Conservation (phyloP, 2,113 vertebrate species). For the Glaucomys volans region DNA sequence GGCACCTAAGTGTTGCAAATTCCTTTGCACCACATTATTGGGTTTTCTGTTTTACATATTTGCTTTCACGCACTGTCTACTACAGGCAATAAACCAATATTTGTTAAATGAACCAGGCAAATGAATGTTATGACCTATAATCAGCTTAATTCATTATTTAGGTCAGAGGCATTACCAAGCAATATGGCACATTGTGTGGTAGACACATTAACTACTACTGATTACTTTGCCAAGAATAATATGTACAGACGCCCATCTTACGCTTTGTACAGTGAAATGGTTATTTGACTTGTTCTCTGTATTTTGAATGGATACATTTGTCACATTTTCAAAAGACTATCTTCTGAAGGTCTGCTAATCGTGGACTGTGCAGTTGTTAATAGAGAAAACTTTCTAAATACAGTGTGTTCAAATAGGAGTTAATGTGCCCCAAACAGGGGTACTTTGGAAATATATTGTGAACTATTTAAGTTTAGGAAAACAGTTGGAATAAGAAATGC, state of each 20-base stretch:
- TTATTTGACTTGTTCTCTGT: constrained; percentile 26
- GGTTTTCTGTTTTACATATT: constrained; percentile 41
- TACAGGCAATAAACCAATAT: constrained; percentile 13
- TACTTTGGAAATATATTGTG: constrained; percentile 44
- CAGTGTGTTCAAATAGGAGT: not conserved
- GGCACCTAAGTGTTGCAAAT: not conserved
- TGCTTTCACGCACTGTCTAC: constrained; percentile 48
- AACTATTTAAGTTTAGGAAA: constrained; percentile 35
- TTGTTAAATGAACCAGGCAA: constrained; percentile 56
- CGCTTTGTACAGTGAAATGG: not conserved
- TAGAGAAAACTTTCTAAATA: not conserved
- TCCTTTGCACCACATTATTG: not conserved
- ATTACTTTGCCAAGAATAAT: not conserved
- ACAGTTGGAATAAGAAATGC: not conserved
- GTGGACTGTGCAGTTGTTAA: not conserved
- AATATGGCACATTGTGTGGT: constrained; percentile 22
- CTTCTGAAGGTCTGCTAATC: not conserved
- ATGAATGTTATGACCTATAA: not conserved
- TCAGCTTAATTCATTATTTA: constrained; percentile 39
- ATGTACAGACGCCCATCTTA: not conserved
- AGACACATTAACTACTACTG: not conserved
- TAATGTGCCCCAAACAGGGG: not conserved
- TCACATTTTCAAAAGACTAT: not conserved
- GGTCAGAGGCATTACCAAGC: constrained; percentile 43
- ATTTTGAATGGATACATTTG: constrained; percentile 24